Base-by-base conservation (phyloP, 2,888 invertebrate genomes). In the Ryuthela nishihirai region DNA sequence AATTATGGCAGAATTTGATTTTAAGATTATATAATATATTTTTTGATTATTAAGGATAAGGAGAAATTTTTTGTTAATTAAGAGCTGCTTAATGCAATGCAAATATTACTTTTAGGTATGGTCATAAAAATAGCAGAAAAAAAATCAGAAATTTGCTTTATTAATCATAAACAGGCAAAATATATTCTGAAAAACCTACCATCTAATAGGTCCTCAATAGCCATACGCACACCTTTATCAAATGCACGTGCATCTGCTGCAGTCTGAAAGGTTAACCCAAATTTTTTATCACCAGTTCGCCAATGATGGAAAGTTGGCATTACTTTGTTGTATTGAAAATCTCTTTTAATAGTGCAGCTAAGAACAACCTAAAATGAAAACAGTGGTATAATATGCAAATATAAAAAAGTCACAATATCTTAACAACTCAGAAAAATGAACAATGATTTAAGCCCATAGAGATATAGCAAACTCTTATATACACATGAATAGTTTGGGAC, bases 231-330 rank as follows among this genome's bases (percentile, higher is more conserved):
- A 34, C 92, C 93, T 73, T 87, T 88, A 74, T 94, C 94, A 76
- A 95, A 95, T 49, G 92, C 91, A 64, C 92, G 78, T 29, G 93
- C 94, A 78, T 95, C 77, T 7, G 93, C 92, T 32, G 92, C 92
- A 47, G 93, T 91, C 76, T 92, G 92, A 80, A 97, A 97, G 47
- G 94, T 94, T 68, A 97, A 81, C 44, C 95, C 97, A 79, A 91
- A 95, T 67, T 89, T 85, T 77, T 91, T 90, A 77, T 93, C 91
- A 55, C 91, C 94, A 18, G 92, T 92, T 73, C 87, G 86, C 95
- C 95, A 97, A 77, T 95, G 95, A 79, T 95, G 94, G 81, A 97
- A 97, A 40, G 94, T 94, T 26, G 97, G 95, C 88, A 94, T 95
- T 71, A 94, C 93, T 80, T 91, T 92, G 78, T 91, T 90, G 80